Evolutionary conservation across 2,113 vertebrate species (phyloP).

Genomic region (Rousettus leschenaultii): DNA sequence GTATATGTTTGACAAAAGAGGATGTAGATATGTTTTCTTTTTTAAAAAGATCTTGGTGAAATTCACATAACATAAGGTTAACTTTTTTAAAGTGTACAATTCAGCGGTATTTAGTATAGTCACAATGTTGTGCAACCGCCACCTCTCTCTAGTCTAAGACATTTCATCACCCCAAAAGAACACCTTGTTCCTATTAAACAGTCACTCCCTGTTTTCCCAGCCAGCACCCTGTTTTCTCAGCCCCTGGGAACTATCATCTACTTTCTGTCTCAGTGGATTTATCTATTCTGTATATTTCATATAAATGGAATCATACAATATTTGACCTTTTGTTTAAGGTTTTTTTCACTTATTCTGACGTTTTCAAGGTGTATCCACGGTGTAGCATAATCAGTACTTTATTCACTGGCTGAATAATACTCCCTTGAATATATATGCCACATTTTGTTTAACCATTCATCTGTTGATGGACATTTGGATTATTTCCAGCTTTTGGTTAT

Average conservation of each 20-base stretch:
- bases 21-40: not conserved
- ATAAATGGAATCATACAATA: not conserved
- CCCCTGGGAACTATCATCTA: not conserved
- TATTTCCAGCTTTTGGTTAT: not conserved
- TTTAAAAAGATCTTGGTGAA: not conserved
- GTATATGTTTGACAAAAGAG: not conserved
- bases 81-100: not conserved
- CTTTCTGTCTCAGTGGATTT: not conserved
- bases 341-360: constrained; percentile 4
- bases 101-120: not conserved
- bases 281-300: not conserved
- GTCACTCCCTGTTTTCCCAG: not conserved
- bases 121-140: not conserved
- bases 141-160: not conserved
- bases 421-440: not conserved
- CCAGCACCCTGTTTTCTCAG: not conserved
- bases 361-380: not conserved
- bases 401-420: not conserved
- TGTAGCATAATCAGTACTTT: not conserved
- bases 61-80: not conserved
- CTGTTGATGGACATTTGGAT: not conserved
- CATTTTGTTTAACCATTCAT: not conserved
- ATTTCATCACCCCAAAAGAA: not conserved
- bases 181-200: not conserved
- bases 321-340: not conserved